Evolutionary conservation across 2,113 vertebrate genomes (phyloP).

Genomic region (Sminthopsis crassicaudata): DNA sequence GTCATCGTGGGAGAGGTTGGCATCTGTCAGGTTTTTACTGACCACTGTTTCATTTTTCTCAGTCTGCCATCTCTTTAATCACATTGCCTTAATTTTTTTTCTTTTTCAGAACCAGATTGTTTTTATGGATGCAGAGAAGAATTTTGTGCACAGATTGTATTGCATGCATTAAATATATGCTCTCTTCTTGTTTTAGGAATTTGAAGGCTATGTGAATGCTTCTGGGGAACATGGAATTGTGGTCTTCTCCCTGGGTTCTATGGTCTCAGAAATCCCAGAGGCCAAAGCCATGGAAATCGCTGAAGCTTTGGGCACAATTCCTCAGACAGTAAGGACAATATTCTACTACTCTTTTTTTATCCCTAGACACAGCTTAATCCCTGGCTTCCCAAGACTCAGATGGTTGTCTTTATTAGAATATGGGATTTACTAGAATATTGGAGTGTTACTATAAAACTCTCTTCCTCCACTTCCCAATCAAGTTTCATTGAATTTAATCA

Average conservation of each 20-base stretch:
- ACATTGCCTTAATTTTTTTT: background rate
- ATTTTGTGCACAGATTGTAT: background rate
- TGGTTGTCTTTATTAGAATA: background rate
- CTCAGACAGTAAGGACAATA: conserved; percentile 89
- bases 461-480: background rate
- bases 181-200: conserved; percentile 85
- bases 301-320: conserved; percentile 90
- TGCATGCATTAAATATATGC: background rate
- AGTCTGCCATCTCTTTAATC: background rate
- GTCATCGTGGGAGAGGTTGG: no score
- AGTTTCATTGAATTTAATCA: background rate
- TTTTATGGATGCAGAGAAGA: background rate
- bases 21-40: background rate
- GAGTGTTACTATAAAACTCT: background rate
- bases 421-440: background rate
- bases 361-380: background rate
- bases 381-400: background rate
- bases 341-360: background rate
- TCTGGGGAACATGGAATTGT: conserved; percentile 93
- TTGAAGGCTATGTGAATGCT: conserved; percentile 90
- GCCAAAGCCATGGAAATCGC: conserved; percentile 88
- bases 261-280: conserved; percentile 90
- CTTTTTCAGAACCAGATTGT: background rate
- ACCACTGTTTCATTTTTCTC: background rate
- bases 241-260: conserved; percentile 93